A percentile compares a stretch with the other conserved stretches of the same genome.
Evolutionary conservation across 2,797 vertebrate genomes (phyloP).

Genomic region (Brotula barbata): DNA sequence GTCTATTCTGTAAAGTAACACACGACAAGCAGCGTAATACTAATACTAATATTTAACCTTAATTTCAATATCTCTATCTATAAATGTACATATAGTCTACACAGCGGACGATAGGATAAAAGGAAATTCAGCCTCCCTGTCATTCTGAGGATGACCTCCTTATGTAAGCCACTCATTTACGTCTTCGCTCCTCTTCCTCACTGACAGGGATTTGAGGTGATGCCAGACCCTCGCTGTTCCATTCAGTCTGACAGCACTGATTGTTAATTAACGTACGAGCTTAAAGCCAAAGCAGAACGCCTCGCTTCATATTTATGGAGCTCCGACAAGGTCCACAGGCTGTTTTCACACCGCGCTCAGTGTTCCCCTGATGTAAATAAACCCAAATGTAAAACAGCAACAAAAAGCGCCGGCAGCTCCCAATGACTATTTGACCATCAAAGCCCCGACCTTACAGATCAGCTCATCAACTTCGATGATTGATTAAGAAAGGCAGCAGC

Average conservation of each 20-base stretch:
- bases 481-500: conserved; percentile 47
- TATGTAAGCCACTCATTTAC: conserved; percentile 2
- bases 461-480: conserved; percentile 22
- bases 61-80: too few relatives aligned
- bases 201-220: conserved; percentile 5
- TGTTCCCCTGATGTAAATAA: too few relatives aligned
- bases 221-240: background rate
- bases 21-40: too few relatives aligned
- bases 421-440: conserved; percentile 28
- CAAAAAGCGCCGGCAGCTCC: background rate
- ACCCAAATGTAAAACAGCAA: conserved; percentile 3
- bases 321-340: conserved; percentile 1
- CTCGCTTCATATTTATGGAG: conserved; percentile 7
- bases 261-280: background rate
- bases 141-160: background rate
- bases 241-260: background rate
- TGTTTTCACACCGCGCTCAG: background rate
- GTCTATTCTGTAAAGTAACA: too few relatives aligned
- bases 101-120: background rate
- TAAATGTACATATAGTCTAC: background rate
- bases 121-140: conserved; percentile 1
- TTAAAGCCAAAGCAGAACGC: background rate
- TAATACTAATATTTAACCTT: too few relatives aligned
- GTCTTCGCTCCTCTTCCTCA: background rate
- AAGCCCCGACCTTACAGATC: conserved; percentile 35